phyloP scores from a whole-genome alignment of 2,797 vertebrate genomes.

The Paguma larvata region DNA sequence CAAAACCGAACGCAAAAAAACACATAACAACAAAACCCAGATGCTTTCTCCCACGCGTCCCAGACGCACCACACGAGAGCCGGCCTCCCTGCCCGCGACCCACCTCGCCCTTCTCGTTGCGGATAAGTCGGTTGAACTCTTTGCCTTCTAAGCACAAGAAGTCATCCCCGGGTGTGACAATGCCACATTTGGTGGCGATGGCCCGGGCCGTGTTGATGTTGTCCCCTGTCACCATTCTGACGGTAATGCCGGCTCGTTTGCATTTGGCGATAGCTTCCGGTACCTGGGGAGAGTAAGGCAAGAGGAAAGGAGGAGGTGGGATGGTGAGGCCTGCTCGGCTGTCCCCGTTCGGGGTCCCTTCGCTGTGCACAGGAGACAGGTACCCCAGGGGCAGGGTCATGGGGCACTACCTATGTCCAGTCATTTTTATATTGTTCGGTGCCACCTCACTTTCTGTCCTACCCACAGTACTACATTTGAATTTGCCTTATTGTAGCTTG shows the following conservation, averaged over 20 bases:
- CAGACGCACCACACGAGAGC: not conserved
- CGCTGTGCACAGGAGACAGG: not conserved
- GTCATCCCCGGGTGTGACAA: slow-evolving; percentile 95
- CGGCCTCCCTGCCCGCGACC: not conserved
- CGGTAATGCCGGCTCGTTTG: slow-evolving; percentile 96
- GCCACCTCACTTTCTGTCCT: not conserved
- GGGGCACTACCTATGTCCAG: not conserved
- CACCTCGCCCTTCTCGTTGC: slow-evolving; percentile 98
- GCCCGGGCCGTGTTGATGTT: slow-evolving; percentile 99
- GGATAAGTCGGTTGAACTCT: slow-evolving; percentile 97
- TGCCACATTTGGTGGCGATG: slow-evolving; percentile 98
- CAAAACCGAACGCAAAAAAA: not conserved
- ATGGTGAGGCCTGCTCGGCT: rapidly evolving
- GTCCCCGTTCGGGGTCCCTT: not conserved
- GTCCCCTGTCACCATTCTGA: slow-evolving; percentile 99
- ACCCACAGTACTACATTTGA: not conserved
- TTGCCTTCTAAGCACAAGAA: slow-evolving; percentile 98
- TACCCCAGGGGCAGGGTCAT: not conserved
- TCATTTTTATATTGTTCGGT: not conserved
- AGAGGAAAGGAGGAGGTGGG: not conserved
- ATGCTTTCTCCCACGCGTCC: not conserved
- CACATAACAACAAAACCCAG: not conserved
- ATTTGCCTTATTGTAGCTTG: not conserved
- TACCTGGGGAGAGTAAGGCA: slow-evolving; percentile 88
- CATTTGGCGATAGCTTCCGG: slow-evolving; percentile 96